phyloP scores from a whole-genome alignment of 2,113 vertebrate genomes.

The Grantiella picta region DNA sequence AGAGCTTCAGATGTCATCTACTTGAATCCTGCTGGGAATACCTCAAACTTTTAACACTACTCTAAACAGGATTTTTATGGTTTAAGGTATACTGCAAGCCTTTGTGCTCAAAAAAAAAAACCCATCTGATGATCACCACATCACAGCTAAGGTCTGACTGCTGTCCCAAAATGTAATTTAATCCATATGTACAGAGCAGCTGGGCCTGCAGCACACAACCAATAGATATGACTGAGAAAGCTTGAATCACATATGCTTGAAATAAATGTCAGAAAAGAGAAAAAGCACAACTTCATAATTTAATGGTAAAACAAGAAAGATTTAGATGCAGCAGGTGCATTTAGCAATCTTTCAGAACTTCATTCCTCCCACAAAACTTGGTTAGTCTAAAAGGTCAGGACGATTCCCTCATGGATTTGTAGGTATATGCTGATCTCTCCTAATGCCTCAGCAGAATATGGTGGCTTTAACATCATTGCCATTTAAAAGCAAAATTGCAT shows the following conservation, averaged over 20 bases:
- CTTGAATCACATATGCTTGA: background rate
- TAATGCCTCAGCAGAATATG: background rate
- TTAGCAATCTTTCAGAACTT: background rate
- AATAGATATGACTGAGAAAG: background rate
- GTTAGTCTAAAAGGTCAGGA: background rate
- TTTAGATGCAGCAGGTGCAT: background rate
- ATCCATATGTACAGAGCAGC: background rate
- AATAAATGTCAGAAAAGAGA: conserved; percentile 21
- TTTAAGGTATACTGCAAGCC: background rate
- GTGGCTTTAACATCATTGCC: background rate
- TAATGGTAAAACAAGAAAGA: background rate
- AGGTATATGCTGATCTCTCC: background rate
- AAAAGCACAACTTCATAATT: conserved; percentile 6
- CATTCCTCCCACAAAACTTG: background rate
- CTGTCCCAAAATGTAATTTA: background rate
- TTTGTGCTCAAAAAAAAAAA: background rate
- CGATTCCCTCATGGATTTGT: background rate
- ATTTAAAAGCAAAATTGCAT: background rate
- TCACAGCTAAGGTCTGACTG: background rate
- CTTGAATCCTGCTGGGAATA: background rate
- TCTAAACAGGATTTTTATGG: background rate
- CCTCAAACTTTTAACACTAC: background rate
- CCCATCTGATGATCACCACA: background rate
- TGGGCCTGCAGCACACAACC: background rate
- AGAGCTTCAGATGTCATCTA: background rate